Percentiles rank a stretch among this genome's conserved stretches.
These are phyloP conservation scores for Monopterus albus DNA, from an alignment of 2,113 vertebrate species.

Conservation along the genomic window DNA sequence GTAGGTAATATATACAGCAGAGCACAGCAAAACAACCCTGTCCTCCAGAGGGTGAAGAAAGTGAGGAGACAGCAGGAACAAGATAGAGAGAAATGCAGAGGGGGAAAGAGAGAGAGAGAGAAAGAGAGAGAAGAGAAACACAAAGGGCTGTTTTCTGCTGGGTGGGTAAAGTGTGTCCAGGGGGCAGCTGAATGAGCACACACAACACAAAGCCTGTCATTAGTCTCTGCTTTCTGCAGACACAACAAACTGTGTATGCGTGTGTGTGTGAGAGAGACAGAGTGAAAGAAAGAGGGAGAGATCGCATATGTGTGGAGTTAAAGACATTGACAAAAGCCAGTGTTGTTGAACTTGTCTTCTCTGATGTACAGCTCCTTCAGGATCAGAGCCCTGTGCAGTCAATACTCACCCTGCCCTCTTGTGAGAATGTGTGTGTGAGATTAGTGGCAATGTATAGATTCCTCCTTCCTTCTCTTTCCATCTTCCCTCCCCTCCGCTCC, in stretches of 20 bases:
- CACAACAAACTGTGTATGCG: constrained; percentile 62
- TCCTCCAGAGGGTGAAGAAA: constrained; percentile 65
- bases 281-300: constrained; percentile 11
- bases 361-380: constrained; percentile 71
- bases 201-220: constrained; percentile 76
- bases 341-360: constrained; percentile 70
- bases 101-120: constrained; percentile 28
- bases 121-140: constrained; percentile 27
- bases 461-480: not conserved
- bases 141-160: constrained; percentile 71
- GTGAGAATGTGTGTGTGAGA: constrained; percentile 44
- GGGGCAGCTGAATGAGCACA: constrained; percentile 76
- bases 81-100: constrained; percentile 55
- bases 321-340: constrained; percentile 59
- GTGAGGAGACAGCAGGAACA: constrained; percentile 57
- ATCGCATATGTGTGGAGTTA: constrained; percentile 55
- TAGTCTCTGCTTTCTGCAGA: constrained; percentile 75
- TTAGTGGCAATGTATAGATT: constrained; percentile 41
- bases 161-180: constrained; percentile 78
- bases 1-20: constrained; percentile 72
- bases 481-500: not conserved
- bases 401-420: constrained; percentile 53
- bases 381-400: constrained; percentile 68
- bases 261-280: constrained; percentile 15
- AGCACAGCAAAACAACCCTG: constrained; percentile 72